Conservation (phyloP, 2,113 vertebrate species). For the Anolis carolinensis region DNA sequence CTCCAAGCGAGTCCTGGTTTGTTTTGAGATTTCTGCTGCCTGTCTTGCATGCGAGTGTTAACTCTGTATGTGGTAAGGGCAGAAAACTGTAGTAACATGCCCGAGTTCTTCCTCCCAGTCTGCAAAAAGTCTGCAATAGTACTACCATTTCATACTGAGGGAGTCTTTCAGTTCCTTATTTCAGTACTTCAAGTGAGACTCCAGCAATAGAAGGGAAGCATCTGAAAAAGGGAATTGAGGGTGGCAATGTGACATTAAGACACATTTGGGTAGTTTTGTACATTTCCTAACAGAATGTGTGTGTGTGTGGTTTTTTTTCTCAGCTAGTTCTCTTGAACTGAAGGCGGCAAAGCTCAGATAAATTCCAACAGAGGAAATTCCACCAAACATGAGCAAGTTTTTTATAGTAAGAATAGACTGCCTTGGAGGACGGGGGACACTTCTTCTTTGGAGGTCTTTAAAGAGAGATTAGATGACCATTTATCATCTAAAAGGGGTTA, state of each 20-base stretch:
- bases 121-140: background rate
- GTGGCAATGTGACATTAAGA: background rate
- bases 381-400: background rate
- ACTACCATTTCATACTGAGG: accelerated
- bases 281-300: background rate
- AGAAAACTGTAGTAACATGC: constrained; percentile 71
- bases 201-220: background rate
- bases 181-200: background rate
- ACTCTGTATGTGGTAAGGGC: constrained; percentile 57
- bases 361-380: background rate
- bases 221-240: background rate
- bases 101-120: constrained; percentile 22
- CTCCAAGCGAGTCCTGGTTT: constrained; percentile 57
- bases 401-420: too few relatives aligned
- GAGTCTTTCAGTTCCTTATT: background rate
- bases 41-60: constrained; percentile 43
- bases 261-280: background rate
- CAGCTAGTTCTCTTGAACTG: background rate
- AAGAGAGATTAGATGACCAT: too few relatives aligned
- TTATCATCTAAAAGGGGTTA: too few relatives aligned
- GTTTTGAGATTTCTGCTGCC: constrained; percentile 70
- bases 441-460: too few relatives aligned
- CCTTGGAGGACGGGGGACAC: too few relatives aligned
- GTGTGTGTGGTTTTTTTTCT: too few relatives aligned
- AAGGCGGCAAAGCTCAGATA: background rate